A percentile compares a stretch with the other conserved stretches of the same genome.
These are phyloP conservation scores for Spisula subtruncata DNA, from an alignment of 2,888 invertebrate genomes.

Conservation along the genomic window DNA sequence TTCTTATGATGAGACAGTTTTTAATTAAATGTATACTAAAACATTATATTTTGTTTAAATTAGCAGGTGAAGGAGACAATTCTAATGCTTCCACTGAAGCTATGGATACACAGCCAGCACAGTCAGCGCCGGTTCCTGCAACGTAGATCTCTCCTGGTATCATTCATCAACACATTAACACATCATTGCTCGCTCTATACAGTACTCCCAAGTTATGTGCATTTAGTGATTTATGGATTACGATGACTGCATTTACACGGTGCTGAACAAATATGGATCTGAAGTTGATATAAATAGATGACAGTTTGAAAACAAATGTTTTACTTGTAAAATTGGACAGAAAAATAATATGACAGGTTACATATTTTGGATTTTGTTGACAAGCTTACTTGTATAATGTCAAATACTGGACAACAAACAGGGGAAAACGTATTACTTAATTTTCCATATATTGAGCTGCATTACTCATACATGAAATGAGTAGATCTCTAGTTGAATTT, in stretches of 20 bases:
- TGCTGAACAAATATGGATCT: not conserved
- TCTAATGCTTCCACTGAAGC: slow-evolving; percentile 63
- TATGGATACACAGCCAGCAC: slow-evolving; percentile 66
- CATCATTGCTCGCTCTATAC: not conserved
- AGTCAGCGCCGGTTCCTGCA: slow-evolving; percentile 25
- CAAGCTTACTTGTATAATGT: too few species aligned
- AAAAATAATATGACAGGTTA: too few species aligned
- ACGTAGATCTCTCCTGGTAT: not conserved
- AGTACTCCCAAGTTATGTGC: not conserved
- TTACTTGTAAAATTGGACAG: too few species aligned
- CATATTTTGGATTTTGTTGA: too few species aligned
- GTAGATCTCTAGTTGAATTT: too few species aligned
- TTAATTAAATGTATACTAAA: too few species aligned
- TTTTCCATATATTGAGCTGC: too few species aligned
- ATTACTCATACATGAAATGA: too few species aligned
- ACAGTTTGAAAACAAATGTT: too few species aligned
- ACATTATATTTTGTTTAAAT: not conserved
- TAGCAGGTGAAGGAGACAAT: slow-evolving; percentile 53
- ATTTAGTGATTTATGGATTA: not conserved
- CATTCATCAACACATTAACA: not conserved
- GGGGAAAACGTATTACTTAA: too few species aligned
- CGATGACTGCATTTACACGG: not conserved
- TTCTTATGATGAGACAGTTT: too few species aligned
- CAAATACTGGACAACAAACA: too few species aligned
- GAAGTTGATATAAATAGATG: not conserved